Conservation (phyloP, 1,140 invertebrate genomes). For the Battus philenor region DNA sequence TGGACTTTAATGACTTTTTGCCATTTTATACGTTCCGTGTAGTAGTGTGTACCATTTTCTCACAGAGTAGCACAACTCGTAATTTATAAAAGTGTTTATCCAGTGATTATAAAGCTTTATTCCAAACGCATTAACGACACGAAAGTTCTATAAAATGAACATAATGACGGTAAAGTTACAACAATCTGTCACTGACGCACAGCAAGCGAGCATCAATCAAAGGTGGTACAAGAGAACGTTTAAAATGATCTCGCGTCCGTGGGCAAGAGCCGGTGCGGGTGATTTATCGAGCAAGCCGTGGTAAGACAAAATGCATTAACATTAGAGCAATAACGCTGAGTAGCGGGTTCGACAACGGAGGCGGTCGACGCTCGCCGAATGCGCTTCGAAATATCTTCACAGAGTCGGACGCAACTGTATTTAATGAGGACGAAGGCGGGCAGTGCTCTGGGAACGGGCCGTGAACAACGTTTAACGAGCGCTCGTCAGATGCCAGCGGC, state of each 20-base stretch:
- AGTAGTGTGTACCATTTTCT: not conserved
- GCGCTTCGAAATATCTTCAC: constrained; percentile 52
- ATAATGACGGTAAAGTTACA: constrained; percentile 8
- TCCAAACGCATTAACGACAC: constrained; percentile 5
- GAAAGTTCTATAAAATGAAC: constrained; percentile 7
- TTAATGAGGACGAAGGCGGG: constrained; percentile 61
- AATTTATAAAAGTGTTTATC: not conserved
- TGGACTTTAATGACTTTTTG: constrained; percentile 7
- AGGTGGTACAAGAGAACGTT: constrained; percentile 13
- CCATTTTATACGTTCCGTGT: constrained; percentile 2
- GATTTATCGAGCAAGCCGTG: constrained; percentile 56
- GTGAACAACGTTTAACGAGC: constrained; percentile 49
- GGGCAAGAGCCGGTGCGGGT: constrained; percentile 24
- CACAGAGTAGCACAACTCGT: constrained; percentile 3
- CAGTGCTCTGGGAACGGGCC: constrained; percentile 60
- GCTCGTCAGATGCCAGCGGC: constrained; percentile 49
- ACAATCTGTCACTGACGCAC: not conserved
- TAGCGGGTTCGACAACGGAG: constrained; percentile 42
- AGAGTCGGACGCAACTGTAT: constrained; percentile 62
- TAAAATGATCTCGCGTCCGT: not conserved
- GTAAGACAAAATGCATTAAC: constrained; percentile 63
- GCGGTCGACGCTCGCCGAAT: constrained; percentile 48
- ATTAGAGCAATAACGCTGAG: constrained; percentile 52
- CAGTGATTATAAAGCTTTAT: constrained; percentile 7
- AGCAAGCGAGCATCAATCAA: not conserved